phyloP scores from a whole-genome alignment of 1,140 invertebrate species.

The Tetragnatha versicolor region DNA sequence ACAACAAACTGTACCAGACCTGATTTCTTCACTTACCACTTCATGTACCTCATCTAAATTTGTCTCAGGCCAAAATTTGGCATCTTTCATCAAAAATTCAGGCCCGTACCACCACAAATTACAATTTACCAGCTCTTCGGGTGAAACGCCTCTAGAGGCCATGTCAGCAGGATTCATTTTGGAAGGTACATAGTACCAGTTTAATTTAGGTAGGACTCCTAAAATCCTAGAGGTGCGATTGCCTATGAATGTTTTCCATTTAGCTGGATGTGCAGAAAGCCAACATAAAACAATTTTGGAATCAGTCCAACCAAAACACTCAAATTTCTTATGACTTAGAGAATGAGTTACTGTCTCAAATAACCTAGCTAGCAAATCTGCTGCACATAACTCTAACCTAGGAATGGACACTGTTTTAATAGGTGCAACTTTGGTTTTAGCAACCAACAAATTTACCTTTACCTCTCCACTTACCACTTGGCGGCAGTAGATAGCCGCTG shows the following conservation, averaged over 20 bases:
- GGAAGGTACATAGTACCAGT: not conserved
- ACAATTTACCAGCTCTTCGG: not conserved
- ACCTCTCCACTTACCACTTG: not conserved
- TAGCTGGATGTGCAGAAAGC: not conserved
- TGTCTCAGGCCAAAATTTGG: not conserved
- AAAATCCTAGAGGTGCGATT: conserved; percentile 6
- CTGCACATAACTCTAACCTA: conserved; percentile 15
- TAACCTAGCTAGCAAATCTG: conserved; percentile 20
- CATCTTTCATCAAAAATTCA: not conserved
- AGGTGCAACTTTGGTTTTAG: conserved; percentile 27
- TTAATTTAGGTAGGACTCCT: not conserved
- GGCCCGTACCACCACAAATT: conserved; percentile 14
- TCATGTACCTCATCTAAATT: not conserved
- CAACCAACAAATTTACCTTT: not conserved
- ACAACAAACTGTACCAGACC: not conserved
- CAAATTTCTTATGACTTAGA: not conserved
- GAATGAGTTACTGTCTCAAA: not conserved
- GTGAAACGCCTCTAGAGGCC: not conserved
- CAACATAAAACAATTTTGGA: not conserved
- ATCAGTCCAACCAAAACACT: conserved; percentile 13
- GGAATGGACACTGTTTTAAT: not conserved
- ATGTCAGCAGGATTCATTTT: conserved; percentile 15
- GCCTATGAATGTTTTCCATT: conserved; percentile 9
- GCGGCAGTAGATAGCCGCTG: conserved; percentile 62
- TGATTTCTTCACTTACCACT: not conserved